Evolutionary conservation across 2,888 invertebrate species (phyloP), one percentile per base, ranked within the genome.

Genomic region (Tiphia femorata): DNA sequence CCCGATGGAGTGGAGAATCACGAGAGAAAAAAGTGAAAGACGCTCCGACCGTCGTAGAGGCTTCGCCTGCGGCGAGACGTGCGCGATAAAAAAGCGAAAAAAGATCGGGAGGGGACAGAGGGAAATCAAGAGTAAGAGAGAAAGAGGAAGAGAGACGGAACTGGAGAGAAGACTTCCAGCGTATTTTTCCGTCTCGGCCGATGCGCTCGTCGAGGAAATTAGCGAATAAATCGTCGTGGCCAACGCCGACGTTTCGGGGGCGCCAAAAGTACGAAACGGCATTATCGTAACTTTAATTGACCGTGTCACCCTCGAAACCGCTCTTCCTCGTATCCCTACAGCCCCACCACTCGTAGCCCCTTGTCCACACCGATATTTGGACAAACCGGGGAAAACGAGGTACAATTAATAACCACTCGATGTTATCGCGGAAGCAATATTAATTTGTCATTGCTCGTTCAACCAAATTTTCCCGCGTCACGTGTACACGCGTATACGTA

Each of bases 361-460:
- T 19, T 19, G 25, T 37, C 49, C 49, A n/a, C 38, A 27, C 27
- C 38, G 49, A 43, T 46, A 44, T 54, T 54, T 29, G 17, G 29
- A 53, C 49, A 35, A 58, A 44, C 43, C 42, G 43, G 17, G 51
- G 40, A 53, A 53, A 53, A 27, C 49, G 33, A 41, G 17, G 41
- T 43, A 30, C 29, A 49, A 58, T 61, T 60, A 60, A 62, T 58
- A 62, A 56, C 44, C 35, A 35, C 40, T 50, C 23, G 49, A 44
- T 49, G 51, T 50, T 60, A 49, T 62, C 47, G 29, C 55, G 60
- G 57, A 60, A 64, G 46, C 60, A 52, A 67, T 70, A 66, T 67
- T 67, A 70, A 70, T 69, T 69, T 62, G 62, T 64, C 59, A 56
- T 44, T 43, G 57, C 25, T 25, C 46, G 52, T 48, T 44, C 56